phyloP scores from a whole-genome alignment of 2,113 vertebrate genomes.

The Lycaon pictus region DNA sequence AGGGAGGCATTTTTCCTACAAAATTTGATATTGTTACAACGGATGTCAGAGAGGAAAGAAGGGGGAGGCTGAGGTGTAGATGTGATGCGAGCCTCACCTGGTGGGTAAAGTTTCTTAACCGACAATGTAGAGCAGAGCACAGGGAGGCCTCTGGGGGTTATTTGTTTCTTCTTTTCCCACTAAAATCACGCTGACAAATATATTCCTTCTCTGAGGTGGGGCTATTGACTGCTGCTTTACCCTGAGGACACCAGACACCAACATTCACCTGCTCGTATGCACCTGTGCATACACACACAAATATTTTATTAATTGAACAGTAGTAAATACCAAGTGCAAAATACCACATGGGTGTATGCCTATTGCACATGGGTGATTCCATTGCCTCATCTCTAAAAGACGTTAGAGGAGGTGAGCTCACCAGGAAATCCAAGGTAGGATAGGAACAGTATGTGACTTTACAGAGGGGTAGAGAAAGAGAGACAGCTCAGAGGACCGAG shows the following conservation, averaged over 20 bases:
- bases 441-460: neutral
- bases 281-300: too few relatives aligned
- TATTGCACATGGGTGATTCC: too few relatives aligned
- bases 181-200: neutral
- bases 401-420: neutral
- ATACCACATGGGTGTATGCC: accelerated
- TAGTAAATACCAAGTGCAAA: neutral
- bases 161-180: neutral
- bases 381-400: neutral
- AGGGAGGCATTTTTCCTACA: neutral
- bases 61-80: neutral
- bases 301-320: neutral
- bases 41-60: neutral
- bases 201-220: neutral
- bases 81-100: neutral
- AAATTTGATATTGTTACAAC: neutral
- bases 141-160: neutral
- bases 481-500: neutral
- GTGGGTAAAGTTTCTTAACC: neutral
- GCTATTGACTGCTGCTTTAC: neutral
- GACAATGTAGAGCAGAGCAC: neutral
- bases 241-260: neutral
- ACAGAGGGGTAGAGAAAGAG: neutral
- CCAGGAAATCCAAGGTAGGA: neutral
- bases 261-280: neutral